These are phyloP conservation scores for Drosophila ezoana DNA, from an alignment of 2,888 invertebrate genomes.

Conservation along the genomic window DNA sequence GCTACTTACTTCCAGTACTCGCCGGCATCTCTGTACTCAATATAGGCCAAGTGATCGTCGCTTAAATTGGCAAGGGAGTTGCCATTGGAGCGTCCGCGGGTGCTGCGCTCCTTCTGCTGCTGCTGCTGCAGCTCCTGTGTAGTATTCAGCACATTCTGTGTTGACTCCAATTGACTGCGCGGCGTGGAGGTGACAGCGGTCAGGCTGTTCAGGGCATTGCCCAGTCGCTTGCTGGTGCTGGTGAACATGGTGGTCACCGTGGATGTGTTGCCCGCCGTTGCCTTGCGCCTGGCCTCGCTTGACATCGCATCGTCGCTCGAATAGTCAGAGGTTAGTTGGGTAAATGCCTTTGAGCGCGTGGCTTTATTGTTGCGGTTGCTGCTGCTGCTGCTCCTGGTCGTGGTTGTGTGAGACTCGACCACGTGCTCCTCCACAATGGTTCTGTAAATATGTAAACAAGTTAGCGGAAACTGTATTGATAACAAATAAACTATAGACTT, in stretches of 20 bases:
- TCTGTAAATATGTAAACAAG: slow-evolving; percentile 62
- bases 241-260: slow-evolving; percentile 49
- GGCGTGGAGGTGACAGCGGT: slow-evolving; percentile 77
- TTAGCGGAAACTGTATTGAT: slow-evolving; percentile 38
- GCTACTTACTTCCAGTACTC: slow-evolving; percentile 93
- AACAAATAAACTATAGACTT: not conserved
- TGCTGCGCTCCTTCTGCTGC: slow-evolving; percentile 40
- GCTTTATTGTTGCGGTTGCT: slow-evolving; percentile 38
- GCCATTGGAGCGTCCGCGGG: slow-evolving; percentile 53
- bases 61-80: slow-evolving; percentile 65
- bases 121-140: slow-evolving; percentile 67
- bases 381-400: slow-evolving; percentile 31
- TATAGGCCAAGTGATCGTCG: slow-evolving; percentile 87
- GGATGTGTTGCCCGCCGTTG: slow-evolving; percentile 13
- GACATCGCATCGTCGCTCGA: slow-evolving; percentile 86
- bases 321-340: slow-evolving; percentile 86
- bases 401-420: slow-evolving; percentile 68
- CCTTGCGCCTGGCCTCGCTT: slow-evolving; percentile 49
- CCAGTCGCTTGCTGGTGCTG: slow-evolving; percentile 52
- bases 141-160: slow-evolving; percentile 79
- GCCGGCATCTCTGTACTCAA: slow-evolving; percentile 91
- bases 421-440: slow-evolving; percentile 83
- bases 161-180: slow-evolving; percentile 75
- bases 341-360: slow-evolving; percentile 49
- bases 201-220: slow-evolving; percentile 36